Percentiles rank a stretch among this genome's conserved stretches.
Evolutionary conservation across 2,888 invertebrate species (phyloP).

Genomic region (Plutella xylostella): DNA sequence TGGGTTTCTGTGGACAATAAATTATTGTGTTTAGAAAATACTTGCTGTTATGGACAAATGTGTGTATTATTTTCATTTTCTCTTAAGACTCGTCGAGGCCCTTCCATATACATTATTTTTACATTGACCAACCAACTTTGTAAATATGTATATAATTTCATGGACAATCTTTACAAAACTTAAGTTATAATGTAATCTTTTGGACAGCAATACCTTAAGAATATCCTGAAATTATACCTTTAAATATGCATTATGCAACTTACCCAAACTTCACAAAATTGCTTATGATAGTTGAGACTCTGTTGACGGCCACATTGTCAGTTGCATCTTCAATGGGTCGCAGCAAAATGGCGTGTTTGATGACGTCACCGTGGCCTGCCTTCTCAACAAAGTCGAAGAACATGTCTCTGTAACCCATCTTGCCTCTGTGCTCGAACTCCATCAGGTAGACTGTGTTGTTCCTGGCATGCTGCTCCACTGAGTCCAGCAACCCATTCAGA

Average conservation of each 20-base stretch:
- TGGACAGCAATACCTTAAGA: no score
- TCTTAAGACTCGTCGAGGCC: no score
- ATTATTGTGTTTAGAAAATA: no score
- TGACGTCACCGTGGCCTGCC: slow-evolving; percentile 28
- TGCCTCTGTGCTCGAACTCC: slow-evolving; percentile 29
- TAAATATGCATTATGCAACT: slow-evolving; percentile 20
- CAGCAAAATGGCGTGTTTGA: slow-evolving; percentile 24
- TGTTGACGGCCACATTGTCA: slow-evolving; percentile 21
- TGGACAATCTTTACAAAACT: no score
- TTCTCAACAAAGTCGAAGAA: slow-evolving; percentile 19
- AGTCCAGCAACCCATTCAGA: slow-evolving; percentile 22
- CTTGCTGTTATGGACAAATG: no score
- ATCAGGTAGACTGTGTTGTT: slow-evolving; percentile 24
- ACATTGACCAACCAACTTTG: no score
- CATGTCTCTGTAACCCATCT: slow-evolving; percentile 21
- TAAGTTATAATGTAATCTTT: no score
- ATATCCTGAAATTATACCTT: no score
- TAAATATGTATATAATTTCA: no score
- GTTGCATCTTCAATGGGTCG: slow-evolving; percentile 9
- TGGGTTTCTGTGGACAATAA: no score
- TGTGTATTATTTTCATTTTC: no score
- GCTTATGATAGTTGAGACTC: slow-evolving; percentile 22
- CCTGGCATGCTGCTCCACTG: slow-evolving; percentile 20
- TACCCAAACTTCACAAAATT: slow-evolving; percentile 28
- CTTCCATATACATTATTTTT: no score